These are phyloP conservation scores for Ammodytes dubius DNA, from an alignment of 2,113 vertebrate species.

Conservation along the genomic window DNA sequence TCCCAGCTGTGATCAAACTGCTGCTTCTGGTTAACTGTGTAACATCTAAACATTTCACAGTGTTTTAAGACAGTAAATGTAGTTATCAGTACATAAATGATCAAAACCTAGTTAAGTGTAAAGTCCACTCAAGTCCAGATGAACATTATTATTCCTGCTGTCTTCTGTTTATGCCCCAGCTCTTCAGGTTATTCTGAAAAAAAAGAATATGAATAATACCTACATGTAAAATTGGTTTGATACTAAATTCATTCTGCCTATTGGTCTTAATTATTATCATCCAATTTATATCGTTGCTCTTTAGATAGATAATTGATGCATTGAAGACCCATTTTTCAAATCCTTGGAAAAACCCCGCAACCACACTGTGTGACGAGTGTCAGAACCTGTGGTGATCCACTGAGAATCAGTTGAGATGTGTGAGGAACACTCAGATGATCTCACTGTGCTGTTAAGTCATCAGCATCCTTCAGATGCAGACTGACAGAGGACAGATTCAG, in stretches of 20 bases:
- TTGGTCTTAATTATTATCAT: neutral
- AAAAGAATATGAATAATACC: too few species aligned
- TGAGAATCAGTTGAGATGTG: neutral
- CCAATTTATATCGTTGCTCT: too few species aligned
- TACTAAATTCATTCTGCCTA: neutral
- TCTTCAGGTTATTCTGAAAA: neutral
- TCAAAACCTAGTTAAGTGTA: neutral
- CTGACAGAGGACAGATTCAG: neutral
- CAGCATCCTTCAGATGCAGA: neutral
- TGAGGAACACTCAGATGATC: neutral
- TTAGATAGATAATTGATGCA: too few species aligned
- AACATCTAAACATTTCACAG: neutral
- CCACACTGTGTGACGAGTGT: neutral
- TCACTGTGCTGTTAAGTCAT: neutral
- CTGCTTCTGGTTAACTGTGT: neutral
- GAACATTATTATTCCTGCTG: neutral
- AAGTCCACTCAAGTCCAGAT: neutral
- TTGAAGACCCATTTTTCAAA: too few species aligned
- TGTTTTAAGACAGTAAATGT: neutral
- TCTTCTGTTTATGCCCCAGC: neutral
- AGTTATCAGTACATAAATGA: neutral
- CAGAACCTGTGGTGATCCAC: neutral
- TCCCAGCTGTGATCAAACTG: neutral
- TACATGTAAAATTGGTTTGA: neutral
- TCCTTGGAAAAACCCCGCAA: too few species aligned